phyloP scores from a whole-genome alignment of 53 echinoderm and acorn worm species.

The Apostichopus leukothele region DNA sequence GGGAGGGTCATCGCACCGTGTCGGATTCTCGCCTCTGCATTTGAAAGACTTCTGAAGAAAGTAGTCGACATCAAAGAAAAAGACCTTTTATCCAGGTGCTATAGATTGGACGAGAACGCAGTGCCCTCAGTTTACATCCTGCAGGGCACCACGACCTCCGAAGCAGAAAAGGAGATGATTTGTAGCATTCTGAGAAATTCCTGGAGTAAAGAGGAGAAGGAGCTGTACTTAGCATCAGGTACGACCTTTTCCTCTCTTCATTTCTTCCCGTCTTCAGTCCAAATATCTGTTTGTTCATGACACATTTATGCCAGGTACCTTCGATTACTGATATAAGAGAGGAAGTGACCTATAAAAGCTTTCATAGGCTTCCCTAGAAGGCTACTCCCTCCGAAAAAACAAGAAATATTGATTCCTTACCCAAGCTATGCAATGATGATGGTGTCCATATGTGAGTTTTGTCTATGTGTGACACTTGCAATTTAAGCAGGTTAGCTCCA shows the following conservation, averaged over 20 bases:
- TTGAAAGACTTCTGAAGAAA: constrained; percentile 85
- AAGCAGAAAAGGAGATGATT: constrained; percentile 71
- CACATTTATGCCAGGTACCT: no score
- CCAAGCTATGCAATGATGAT: no score
- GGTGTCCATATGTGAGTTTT: no score
- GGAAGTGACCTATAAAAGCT: no score
- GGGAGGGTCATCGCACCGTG: constrained; percentile 68
- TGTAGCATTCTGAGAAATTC: constrained; percentile 76
- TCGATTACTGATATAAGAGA: no score
- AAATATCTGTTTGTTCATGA: no score
- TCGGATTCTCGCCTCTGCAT: constrained; percentile 88
- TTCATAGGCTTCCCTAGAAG: no score
- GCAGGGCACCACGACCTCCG: constrained; percentile 50
- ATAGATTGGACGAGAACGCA: constrained; percentile 85
- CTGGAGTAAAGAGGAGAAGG: constrained; percentile 94
- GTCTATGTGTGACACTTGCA: no score
- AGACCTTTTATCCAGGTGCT: constrained; percentile 68
- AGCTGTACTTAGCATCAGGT: constrained; percentile 91
- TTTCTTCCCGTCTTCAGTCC: no score
- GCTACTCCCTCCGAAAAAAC: no score
- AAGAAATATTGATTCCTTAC: no score
- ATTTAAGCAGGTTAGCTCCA: no score
- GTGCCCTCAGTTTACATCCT: constrained; percentile 81
- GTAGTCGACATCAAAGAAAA: constrained; percentile 62
- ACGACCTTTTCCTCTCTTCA: background rate